Conservation (phyloP, 2,888 invertebrate species). For the Ophion obscuratus region DNA sequence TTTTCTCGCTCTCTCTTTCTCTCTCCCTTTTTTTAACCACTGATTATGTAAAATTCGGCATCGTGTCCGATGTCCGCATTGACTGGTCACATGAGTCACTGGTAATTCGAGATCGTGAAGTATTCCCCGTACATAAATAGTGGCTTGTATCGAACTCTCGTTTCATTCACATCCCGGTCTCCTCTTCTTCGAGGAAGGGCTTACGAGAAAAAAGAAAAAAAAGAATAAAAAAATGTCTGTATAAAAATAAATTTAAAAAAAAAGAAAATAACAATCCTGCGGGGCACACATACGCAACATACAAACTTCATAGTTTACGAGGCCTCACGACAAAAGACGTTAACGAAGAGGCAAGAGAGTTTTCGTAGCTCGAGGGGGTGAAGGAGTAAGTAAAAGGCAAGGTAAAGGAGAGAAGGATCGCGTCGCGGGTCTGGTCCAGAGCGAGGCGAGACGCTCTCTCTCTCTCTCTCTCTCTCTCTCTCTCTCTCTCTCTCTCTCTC, state of each 20-base stretch:
- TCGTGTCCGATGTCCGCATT: constrained; percentile 47
- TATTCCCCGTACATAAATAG: constrained; percentile 60
- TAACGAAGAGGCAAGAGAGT: constrained; percentile 67
- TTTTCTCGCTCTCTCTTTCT: not conserved
- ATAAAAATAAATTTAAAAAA: not conserved
- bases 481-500: constrained; percentile 20
- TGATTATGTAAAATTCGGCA: constrained; percentile 52
- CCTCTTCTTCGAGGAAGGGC: not conserved
- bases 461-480: constrained; percentile 8
- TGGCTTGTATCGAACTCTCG: constrained; percentile 61
- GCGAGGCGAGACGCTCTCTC: constrained; percentile 44
- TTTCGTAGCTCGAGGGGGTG: constrained; percentile 60
- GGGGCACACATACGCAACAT: constrained; percentile 55
- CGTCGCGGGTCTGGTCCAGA: constrained; percentile 33
- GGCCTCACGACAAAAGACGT: constrained; percentile 70
- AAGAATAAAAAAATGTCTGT: not conserved
- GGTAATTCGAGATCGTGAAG: constrained; percentile 63
- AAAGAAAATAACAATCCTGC: constrained; percentile 37
- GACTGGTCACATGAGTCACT: constrained; percentile 50
- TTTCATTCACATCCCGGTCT: constrained; percentile 59
- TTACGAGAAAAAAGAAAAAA: constrained; percentile 2
- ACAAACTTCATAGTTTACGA: constrained; percentile 69
- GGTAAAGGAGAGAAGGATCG: constrained; percentile 51
- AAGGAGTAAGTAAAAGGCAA: constrained; percentile 53
- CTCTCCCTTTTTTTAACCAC: not conserved